Conservation (phyloP, 2,888 invertebrate genomes). For the Carabus problematicus region DNA sequence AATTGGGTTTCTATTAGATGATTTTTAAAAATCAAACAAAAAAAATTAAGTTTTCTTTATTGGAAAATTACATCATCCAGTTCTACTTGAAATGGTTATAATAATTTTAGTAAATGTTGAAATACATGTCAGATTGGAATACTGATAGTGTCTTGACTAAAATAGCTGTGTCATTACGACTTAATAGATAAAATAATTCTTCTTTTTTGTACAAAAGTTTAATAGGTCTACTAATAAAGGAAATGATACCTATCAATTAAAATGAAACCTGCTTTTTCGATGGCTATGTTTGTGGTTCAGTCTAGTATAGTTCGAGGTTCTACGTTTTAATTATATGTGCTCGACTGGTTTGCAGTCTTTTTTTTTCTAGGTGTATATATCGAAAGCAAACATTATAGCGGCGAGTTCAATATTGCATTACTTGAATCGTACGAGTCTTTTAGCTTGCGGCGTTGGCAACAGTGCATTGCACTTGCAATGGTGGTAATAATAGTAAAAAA, state of each 20-base stretch:
- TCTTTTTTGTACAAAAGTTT: no score
- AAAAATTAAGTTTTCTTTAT: not conserved
- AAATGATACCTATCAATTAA: not conserved
- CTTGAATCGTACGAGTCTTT: slow-evolving; percentile 24
- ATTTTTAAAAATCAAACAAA: slow-evolving; percentile 6
- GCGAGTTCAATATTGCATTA: slow-evolving; percentile 53
- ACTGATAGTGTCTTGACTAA: no score
- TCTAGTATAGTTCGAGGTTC: slow-evolving; percentile 24
- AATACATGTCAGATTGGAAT: no score
- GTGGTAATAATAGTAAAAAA: slow-evolving; percentile 46
- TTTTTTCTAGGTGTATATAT: slow-evolving; percentile 45
- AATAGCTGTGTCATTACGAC: no score
- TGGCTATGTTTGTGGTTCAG: not conserved
- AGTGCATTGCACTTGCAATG: slow-evolving; percentile 43
- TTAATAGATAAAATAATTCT: no score
- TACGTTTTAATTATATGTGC: slow-evolving; percentile 49
- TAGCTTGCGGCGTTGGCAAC: no score
- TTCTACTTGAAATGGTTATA: no score
- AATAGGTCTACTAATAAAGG: not conserved
- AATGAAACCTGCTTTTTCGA: not conserved
- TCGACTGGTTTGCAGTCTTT: slow-evolving; percentile 52
- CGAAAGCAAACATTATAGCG: slow-evolving; percentile 48
- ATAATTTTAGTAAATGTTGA: no score
- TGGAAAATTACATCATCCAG: no score
- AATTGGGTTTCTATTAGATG: not conserved